These are phyloP conservation scores for Boulengeromyrus knoepffleri DNA, from an alignment of 2,113 vertebrate species.

Conservation along the genomic window DNA sequence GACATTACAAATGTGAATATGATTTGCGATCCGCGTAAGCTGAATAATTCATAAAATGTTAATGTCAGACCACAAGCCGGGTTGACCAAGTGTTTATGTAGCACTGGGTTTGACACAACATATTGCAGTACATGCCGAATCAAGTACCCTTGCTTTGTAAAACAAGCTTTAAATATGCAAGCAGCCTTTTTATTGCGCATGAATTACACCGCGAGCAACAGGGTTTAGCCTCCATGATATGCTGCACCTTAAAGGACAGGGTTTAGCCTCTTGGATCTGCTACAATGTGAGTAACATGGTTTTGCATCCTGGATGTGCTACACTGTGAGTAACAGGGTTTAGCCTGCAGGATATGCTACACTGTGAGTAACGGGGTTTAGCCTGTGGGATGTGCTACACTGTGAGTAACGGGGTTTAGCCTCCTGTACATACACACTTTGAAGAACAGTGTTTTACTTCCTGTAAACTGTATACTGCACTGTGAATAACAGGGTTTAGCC, in stretches of 20 bases:
- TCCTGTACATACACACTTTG: background rate
- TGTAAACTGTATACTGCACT: no score
- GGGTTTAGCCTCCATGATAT: background rate
- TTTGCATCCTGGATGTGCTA: background rate
- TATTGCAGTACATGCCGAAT: background rate
- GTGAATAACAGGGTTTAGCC: no score
- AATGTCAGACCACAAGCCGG: background rate
- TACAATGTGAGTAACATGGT: background rate
- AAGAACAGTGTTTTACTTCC: no score
- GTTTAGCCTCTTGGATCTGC: background rate
- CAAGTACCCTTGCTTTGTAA: background rate
- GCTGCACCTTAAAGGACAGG: background rate
- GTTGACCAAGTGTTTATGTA: slow-evolving; percentile 7
- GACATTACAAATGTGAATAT: background rate
- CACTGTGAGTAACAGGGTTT: no score
- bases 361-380: no score
- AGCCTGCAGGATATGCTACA: no score
- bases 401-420: background rate
- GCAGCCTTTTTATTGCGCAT: background rate
- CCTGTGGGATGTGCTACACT: no score
- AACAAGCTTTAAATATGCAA: background rate
- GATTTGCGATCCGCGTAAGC: background rate
- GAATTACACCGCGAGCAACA: background rate
- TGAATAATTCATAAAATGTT: slow-evolving; percentile 8
- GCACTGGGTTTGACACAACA: background rate